Percentiles rank a stretch among this genome's conserved stretches.
These are phyloP conservation scores for Dexiosoma caninum DNA, from an alignment of 2,888 invertebrate species.

Conservation along the genomic window DNA sequence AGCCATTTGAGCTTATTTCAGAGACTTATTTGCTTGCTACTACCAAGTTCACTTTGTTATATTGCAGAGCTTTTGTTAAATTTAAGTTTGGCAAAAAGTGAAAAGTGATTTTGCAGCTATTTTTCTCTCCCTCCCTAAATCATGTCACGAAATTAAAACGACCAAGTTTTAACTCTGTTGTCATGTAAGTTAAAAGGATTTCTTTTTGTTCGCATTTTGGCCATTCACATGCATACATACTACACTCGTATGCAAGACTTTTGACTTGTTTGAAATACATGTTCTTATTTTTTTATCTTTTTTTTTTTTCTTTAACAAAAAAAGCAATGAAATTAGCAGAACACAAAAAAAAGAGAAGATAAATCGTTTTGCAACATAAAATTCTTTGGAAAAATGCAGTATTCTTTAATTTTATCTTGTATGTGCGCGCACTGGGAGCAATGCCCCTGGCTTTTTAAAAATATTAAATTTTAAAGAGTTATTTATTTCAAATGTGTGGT, in stretches of 20 bases:
- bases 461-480: background rate
- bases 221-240: slow-evolving; percentile 55
- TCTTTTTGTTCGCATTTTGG: slow-evolving; percentile 4
- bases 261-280: slow-evolving; percentile 32
- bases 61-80: background rate
- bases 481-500: too few relatives aligned
- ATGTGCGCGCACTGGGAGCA: slow-evolving; percentile 25
- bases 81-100: background rate
- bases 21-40: background rate
- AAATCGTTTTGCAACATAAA: slow-evolving; percentile 2
- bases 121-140: slow-evolving; percentile 12
- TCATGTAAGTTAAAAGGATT: slow-evolving; percentile 28
- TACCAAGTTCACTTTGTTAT: background rate
- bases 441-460: slow-evolving; percentile 22
- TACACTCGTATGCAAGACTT: slow-evolving; percentile 32
- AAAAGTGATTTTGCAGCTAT: background rate
- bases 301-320: background rate
- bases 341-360: background rate
- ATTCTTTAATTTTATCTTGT: background rate
- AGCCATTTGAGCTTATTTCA: slow-evolving; percentile 14
- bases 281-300: slow-evolving; percentile 1
- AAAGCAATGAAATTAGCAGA: background rate
- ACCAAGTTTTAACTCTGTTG: slow-evolving; percentile 40
- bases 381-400: slow-evolving; percentile 26
- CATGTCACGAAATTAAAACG: slow-evolving; percentile 39